Evolutionary conservation across 2,888 invertebrate species (phyloP).

Genomic region (Argyresthia goedartella): DNA sequence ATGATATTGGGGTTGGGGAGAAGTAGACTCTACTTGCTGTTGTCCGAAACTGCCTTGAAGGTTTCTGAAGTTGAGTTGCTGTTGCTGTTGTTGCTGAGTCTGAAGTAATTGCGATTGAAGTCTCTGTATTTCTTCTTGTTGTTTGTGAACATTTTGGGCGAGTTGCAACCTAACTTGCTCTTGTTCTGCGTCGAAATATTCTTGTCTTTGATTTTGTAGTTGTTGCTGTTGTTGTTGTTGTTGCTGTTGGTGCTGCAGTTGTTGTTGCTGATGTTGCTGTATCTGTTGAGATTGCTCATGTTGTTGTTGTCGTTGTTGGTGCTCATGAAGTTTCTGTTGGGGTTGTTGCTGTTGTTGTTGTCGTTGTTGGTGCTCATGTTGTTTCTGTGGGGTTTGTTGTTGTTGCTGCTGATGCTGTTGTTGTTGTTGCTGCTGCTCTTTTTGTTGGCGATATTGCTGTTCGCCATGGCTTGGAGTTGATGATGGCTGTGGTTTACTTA

Average conservation of each 20-base stretch:
- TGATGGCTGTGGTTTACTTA: constrained; percentile 29
- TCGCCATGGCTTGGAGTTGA: constrained; percentile 6
- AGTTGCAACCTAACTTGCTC: constrained; percentile 52
- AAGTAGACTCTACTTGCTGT: constrained; percentile 40
- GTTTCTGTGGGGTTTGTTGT: constrained; percentile 14
- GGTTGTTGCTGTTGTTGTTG: constrained; percentile 9
- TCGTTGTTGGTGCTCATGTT: background rate
- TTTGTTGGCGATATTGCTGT: constrained; percentile 1
- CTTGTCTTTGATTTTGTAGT: constrained; percentile 41
- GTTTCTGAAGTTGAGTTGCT: constrained; percentile 21
- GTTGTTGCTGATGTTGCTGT: constrained; percentile 24
- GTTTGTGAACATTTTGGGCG: constrained; percentile 60
- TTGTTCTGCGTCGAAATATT: constrained; percentile 47
- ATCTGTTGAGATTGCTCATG: constrained; percentile 22
- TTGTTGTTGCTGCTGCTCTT: constrained; percentile 10
- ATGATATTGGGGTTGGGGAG: constrained; percentile 46
- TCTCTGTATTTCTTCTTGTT: constrained; percentile 64
- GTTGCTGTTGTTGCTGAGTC: constrained; percentile 43
- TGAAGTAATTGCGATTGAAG: constrained; percentile 49
- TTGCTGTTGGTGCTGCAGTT: constrained; percentile 24
- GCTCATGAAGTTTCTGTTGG: constrained; percentile 14
- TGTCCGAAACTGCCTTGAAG: constrained; percentile 27
- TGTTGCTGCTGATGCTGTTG: constrained; percentile 13
- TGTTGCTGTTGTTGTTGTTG: constrained; percentile 25
- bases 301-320: constrained; percentile 19